phyloP scores from a whole-genome alignment of 2,797 vertebrate species.

The Alosa sapidissima region DNA sequence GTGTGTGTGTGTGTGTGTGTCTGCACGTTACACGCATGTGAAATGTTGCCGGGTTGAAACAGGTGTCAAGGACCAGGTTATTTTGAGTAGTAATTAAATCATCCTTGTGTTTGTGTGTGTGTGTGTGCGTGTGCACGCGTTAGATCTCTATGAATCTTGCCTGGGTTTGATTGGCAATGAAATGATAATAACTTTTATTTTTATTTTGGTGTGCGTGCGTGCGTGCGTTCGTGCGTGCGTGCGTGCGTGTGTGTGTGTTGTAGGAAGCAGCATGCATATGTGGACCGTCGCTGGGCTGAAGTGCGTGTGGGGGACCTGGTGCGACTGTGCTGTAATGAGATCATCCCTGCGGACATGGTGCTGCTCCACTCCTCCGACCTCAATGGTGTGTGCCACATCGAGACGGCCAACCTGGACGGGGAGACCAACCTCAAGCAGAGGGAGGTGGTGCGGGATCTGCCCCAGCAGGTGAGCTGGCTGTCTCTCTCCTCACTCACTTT shows the following conservation, averaged over 20 bases:
- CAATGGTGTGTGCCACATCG: slow-evolving; percentile 89
- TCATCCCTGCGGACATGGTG: slow-evolving; percentile 91
- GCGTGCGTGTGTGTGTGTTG: slow-evolving; percentile 35
- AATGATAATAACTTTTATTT: not conserved
- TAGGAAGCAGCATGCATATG: slow-evolving; percentile 81
- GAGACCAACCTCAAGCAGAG: slow-evolving; percentile 95
- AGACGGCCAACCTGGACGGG: slow-evolving; percentile 91
- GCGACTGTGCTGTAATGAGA: slow-evolving; percentile 89
- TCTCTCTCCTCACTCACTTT: not conserved
- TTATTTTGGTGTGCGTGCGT: not conserved
- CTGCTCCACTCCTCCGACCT: slow-evolving; percentile 88
- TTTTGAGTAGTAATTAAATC: slow-evolving; percentile 26
- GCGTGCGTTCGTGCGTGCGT: not conserved
- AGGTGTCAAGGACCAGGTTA: not conserved
- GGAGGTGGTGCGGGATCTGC: slow-evolving; percentile 83
- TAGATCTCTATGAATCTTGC: too few relatives aligned
- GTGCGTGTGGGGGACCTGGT: slow-evolving; percentile 90
- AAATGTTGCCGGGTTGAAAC: slow-evolving; percentile 33
- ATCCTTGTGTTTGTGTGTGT: not conserved
- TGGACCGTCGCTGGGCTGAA: slow-evolving; percentile 84
- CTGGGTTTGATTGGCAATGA: not conserved
- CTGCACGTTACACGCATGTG: slow-evolving; percentile 4
- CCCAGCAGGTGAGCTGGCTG: slow-evolving; percentile 70
- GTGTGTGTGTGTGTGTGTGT: too few relatives aligned
- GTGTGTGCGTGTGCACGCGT: not conserved